Base-by-base conservation (phyloP, 1,140 invertebrate species). In the Macrosteles quadrilineatus region DNA sequence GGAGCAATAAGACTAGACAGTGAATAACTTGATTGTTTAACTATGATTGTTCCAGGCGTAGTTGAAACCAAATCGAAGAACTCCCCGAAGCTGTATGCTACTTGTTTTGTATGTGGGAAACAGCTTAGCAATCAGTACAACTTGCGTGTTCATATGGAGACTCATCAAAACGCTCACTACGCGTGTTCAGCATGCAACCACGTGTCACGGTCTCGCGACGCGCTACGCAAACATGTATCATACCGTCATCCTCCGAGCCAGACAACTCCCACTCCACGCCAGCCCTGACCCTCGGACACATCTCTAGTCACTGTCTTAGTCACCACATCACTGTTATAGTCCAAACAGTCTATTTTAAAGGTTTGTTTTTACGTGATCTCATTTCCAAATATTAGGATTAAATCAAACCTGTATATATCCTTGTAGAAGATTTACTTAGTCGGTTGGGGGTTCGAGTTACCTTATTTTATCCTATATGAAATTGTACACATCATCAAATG, bases 111-210 rank as follows among this genome's bases (percentile, higher is more conserved):
- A 40, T 95, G 93, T 81, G 88, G 91, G 74, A 95, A 95, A 80
- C 90, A 93, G 69, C 83, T 95, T 32, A 93, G 91, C 80, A 95
- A 95, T 82, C 92, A 94, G 78, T 95, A 95, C 80, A 95, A 95
- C 81, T 81, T 95, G 74, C 84, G 92, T 53, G 92, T 95, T 71
- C 93, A 95, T 77, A 89, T 95, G 86, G 93, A 95, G 78, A 94
- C 92, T 17, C 92, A 94, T 77, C 91, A 92, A 75, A 92, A 93
- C 74, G 88, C 91, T 69, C 88, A 89, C 67, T 89, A 85, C 78
- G 91, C 92, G 23, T 95, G 93, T 77, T 87, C 90, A 63, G 90
- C 91, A 0, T 95, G 92, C 81, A 88, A 87, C 23, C 93, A 94
- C 77, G 92, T 94, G 19, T 94, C 91, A 40, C 85, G 92, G 68